A percentile compares a stretch with the other conserved stretches of the same genome.
phyloP scores from a whole-genome alignment of 2,888 invertebrate species.

The Camptogramma bilineatum region DNA sequence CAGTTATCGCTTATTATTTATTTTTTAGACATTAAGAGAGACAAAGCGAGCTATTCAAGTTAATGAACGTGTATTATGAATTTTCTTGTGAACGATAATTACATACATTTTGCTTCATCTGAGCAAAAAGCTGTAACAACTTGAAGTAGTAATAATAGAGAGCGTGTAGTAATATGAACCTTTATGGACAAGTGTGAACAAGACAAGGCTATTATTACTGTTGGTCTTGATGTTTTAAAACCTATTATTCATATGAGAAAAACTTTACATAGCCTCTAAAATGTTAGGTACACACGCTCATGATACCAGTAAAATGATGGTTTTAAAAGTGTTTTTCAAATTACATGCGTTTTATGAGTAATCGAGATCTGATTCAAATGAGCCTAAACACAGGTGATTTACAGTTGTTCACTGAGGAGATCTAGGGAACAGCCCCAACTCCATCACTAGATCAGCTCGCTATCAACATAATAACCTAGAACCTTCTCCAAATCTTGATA shows the following conservation, averaged over 20 bases:
- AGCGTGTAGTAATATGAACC: slow-evolving; percentile 2
- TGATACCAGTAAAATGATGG: too few species aligned
- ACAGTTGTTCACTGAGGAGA: too few species aligned
- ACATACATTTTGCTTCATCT: slow-evolving; percentile 31
- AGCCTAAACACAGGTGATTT: too few species aligned
- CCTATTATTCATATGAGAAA: not conserved
- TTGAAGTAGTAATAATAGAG: slow-evolving; percentile 10
- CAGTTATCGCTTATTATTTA: not conserved
- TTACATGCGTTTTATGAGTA: too few species aligned
- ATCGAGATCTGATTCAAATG: too few species aligned
- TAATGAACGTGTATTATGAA: slow-evolving; percentile 27
- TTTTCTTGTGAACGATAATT: slow-evolving; percentile 37
- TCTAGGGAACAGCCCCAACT: too few species aligned
- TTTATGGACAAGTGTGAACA: not conserved
- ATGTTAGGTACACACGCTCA: too few species aligned
- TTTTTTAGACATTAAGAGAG: not conserved
- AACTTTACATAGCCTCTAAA: too few species aligned
- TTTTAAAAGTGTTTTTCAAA: too few species aligned
- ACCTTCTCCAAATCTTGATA: too few species aligned
- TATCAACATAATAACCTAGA: too few species aligned
- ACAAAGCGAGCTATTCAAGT: slow-evolving; percentile 13
- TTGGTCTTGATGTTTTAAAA: not conserved
- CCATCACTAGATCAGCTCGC: too few species aligned
- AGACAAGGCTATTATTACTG: not conserved
- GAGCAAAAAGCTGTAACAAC: slow-evolving; percentile 9